Percentiles rank a stretch among this genome's conserved stretches.
These are phyloP conservation scores for Drosophila nigricruria DNA, from an alignment of 2,888 invertebrate species.

Conservation along the genomic window DNA sequence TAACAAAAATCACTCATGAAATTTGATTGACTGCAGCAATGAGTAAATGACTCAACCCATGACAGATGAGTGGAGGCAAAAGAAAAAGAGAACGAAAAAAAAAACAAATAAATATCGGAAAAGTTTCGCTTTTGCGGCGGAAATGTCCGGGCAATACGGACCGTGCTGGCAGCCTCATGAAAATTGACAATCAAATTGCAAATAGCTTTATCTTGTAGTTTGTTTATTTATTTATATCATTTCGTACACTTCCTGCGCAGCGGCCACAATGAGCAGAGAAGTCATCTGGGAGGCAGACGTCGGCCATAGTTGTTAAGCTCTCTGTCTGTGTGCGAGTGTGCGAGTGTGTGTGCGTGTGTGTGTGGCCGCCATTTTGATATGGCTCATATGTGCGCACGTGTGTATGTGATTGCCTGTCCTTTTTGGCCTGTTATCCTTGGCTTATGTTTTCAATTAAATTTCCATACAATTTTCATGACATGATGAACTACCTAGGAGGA, in stretches of 20 bases:
- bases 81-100: not conserved
- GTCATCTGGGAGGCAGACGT: slow-evolving; percentile 46
- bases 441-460: slow-evolving; percentile 84
- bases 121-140: slow-evolving; percentile 68
- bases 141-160: slow-evolving; percentile 65
- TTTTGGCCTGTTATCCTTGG: slow-evolving; percentile 81
- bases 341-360: slow-evolving; percentile 20
- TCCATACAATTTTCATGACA: slow-evolving; percentile 84
- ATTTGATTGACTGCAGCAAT: slow-evolving; percentile 79
- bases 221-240: slow-evolving; percentile 82
- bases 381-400: slow-evolving; percentile 34
- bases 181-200: slow-evolving; percentile 83
- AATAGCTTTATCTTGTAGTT: slow-evolving; percentile 83
- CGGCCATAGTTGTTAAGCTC: slow-evolving; percentile 65
- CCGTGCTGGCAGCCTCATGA: slow-evolving; percentile 59
- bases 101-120: slow-evolving; percentile 25
- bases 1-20: slow-evolving; percentile 76
- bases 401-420: slow-evolving; percentile 65
- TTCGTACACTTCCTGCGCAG: slow-evolving; percentile 76
- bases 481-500: slow-evolving; percentile 81
- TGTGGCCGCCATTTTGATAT: slow-evolving; percentile 56
- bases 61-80: slow-evolving; percentile 47
- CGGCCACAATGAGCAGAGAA: slow-evolving; percentile 57
- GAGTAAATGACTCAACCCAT: slow-evolving; percentile 66
- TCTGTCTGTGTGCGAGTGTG: not conserved